Evolutionary conservation across 2,113 vertebrate species (phyloP), one percentile per base, ranked within the genome.

Genomic region (Acrocephalus kingi): DNA sequence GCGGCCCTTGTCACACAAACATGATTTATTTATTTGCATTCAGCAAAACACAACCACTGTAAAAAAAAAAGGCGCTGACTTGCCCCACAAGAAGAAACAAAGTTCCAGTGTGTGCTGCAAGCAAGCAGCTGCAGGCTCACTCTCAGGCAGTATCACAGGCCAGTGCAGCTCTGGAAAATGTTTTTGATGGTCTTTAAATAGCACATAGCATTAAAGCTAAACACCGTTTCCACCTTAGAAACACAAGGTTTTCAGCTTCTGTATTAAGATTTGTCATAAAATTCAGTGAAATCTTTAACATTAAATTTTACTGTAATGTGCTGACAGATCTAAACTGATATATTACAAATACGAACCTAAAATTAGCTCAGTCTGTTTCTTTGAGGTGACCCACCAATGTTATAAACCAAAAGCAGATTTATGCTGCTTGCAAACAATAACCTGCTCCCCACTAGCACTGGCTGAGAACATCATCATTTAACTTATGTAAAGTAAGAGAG

Each of bases 181-280:
- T 83, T 92, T 88, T 77, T 66, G 1, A 64, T 69, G 66, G 43
- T 67, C 79, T 94, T 96, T 90, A 88, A 92, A 92, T 80, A 92
- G 67, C 59, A 58, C 0, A 0, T 20, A 76, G 28, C n/a, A 15
- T 62, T 83, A 66, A 76, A 80, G 43, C 54, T 61, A 58, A 91
- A 80, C 62, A 62, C 1, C 1, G 8, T 59, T 92, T 80, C 33
- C 27, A 74, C 83, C 46, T 88, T 77, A 85, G 55, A 69, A 71
- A 87, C 45, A 19, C 62, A 61, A 76, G 35, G 30, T 73, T 91
- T 90, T 35, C 15, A 72, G 58, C n/a, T 83, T 80, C 82, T 76
- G 2, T 58, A 12, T 52, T 61, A 59, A 27, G 48, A 52, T 72
- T 89, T 73, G 54, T 59, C 28, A 58, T 30, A 41, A 90, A 83